Percentiles rank a stretch among this genome's conserved stretches.
These are phyloP conservation scores for Pachliopta kotzebuea DNA, from an alignment of 2,888 invertebrate species.

Conservation along the genomic window DNA sequence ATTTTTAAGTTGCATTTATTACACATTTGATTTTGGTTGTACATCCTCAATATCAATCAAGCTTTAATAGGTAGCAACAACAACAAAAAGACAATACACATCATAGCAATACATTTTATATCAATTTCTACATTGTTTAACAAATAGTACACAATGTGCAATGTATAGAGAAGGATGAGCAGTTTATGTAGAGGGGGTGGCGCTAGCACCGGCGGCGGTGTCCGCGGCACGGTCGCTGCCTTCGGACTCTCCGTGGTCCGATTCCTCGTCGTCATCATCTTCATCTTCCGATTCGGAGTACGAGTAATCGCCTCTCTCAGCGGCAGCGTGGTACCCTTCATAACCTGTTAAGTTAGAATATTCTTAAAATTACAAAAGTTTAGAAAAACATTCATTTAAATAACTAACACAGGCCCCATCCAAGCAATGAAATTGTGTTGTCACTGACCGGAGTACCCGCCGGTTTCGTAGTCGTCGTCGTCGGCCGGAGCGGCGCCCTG, in stretches of 20 bases:
- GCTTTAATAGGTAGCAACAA: too few relatives aligned
- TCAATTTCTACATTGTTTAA: too few relatives aligned
- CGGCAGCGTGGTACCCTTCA: slow-evolving; percentile 45
- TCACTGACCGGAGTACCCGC: slow-evolving; percentile 49
- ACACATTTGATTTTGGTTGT: too few relatives aligned
- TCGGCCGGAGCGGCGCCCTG: slow-evolving; percentile 85
- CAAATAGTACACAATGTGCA: not conserved
- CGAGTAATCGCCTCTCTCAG: slow-evolving; percentile 67
- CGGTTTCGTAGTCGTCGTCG: slow-evolving; percentile 82
- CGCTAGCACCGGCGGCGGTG: slow-evolving; percentile 18
- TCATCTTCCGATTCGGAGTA: slow-evolving; percentile 71
- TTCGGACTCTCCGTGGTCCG: slow-evolving; percentile 43
- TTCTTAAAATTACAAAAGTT: too few relatives aligned
- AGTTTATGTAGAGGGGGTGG: slow-evolving; percentile 12
- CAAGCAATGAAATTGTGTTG: not conserved
- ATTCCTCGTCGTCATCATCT: slow-evolving; percentile 69
- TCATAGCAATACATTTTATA: too few relatives aligned
- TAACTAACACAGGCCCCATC: too few relatives aligned
- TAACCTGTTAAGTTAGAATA: slow-evolving; percentile 59
- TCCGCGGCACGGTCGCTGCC: slow-evolving; percentile 38
- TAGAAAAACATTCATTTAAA: too few relatives aligned
- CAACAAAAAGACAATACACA: too few relatives aligned
- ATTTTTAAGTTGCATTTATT: too few relatives aligned
- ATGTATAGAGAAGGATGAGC: not conserved
- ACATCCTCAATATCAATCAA: too few relatives aligned